These are phyloP conservation scores for Phoenicopterus ruber DNA, from an alignment of 2,113 vertebrate genomes.

Conservation along the genomic window DNA sequence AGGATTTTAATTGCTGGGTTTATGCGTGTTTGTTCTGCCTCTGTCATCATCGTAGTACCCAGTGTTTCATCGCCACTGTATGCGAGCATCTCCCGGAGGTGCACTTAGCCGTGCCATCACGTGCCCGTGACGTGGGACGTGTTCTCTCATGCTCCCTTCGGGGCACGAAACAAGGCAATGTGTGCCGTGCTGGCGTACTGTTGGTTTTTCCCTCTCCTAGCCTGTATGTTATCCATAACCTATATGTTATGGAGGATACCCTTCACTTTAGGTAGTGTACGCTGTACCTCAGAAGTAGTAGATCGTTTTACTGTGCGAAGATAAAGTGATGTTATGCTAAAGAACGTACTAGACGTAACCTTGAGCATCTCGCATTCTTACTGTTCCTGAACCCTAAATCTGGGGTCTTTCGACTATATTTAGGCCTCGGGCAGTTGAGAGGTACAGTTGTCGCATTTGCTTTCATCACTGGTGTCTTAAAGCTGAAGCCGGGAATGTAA, in stretches of 20 bases:
- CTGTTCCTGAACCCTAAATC: background rate
- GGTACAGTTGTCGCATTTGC: background rate
- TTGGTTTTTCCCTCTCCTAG: background rate
- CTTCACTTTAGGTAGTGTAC: background rate
- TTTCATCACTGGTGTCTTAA: background rate
- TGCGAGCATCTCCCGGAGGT: background rate
- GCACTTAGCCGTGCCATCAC: background rate
- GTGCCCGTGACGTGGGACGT: accelerated
- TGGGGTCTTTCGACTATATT: background rate
- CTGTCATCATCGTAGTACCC: accelerated
- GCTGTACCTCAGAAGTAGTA: background rate
- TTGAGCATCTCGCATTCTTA: background rate
- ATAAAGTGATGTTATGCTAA: background rate
- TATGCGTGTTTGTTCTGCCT: background rate
- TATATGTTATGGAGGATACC: too few species aligned
- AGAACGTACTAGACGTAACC: accelerated
- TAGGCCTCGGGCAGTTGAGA: background rate
- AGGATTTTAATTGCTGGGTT: background rate
- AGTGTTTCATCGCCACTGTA: background rate
- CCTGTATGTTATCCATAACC: background rate
- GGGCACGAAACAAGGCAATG: background rate
- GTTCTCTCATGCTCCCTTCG: background rate
- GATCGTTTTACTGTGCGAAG: background rate
- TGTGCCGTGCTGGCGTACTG: background rate
- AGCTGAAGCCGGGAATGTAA: background rate